Evolutionary conservation across 64 coral and sea anemone species (phyloP).

Genomic region (Dendronephthya gigantea): DNA sequence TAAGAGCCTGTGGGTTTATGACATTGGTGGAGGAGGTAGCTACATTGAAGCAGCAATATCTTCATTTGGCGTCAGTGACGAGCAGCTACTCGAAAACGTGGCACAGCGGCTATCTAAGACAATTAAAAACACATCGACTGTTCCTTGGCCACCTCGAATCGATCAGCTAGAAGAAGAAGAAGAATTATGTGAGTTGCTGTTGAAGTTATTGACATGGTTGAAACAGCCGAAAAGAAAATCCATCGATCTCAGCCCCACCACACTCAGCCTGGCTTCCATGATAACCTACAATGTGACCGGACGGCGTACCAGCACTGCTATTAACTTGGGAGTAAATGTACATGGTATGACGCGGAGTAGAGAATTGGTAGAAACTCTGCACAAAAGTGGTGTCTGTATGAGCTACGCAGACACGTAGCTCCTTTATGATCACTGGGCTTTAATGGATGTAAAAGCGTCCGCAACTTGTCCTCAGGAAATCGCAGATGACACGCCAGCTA

Average conservation of each 20-base stretch:
- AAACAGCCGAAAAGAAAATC: constrained; percentile 25
- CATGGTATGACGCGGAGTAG: constrained; percentile 10
- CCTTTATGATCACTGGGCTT: constrained; percentile 7
- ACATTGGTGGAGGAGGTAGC: constrained; percentile 15
- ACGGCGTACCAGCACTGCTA: constrained; percentile 1
- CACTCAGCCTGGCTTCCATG: constrained; percentile 19
- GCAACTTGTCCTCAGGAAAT: not conserved
- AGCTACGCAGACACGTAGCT: not conserved
- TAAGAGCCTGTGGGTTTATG: constrained; percentile 22
- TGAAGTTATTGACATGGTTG: constrained; percentile 26
- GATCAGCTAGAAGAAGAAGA: constrained; percentile 28
- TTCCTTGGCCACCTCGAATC: constrained; percentile 20
- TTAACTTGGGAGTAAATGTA: not conserved
- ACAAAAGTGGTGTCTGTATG: constrained; percentile 13
- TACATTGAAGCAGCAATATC: constrained; percentile 24
- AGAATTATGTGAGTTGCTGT: constrained; percentile 5
- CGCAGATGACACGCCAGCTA: not conserved
- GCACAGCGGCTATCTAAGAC: constrained; percentile 13
- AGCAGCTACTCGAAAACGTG: constrained; percentile 20
- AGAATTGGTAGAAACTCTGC: constrained; percentile 12
- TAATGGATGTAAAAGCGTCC: constrained; percentile 13
- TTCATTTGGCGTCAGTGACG: constrained; percentile 33
- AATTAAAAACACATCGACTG: constrained; percentile 17
- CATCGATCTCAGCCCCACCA: constrained; percentile 23
- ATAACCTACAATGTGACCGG: not conserved